Conservation (phyloP, 37 sponge, comb jelly and placozoan genomes). For the Halisarca cf. caerulea region DNA sequence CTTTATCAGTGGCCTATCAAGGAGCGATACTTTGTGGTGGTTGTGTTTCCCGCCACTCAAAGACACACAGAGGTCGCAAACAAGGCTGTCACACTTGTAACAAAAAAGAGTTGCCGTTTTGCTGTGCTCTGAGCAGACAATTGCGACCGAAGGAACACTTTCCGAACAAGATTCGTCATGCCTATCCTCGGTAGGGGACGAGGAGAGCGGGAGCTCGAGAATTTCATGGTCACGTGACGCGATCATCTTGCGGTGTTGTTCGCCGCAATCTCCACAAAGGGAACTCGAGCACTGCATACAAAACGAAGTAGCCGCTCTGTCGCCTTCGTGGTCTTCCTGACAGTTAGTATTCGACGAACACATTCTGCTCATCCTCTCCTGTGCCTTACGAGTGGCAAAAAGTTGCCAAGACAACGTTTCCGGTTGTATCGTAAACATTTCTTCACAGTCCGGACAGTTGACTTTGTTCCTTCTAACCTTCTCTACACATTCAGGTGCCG, state of each 20-base stretch:
- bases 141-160: not conserved
- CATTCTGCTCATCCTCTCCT: not conserved
- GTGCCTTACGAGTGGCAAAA: slow-evolving; percentile 2
- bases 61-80: not conserved
- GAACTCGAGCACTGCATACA: slow-evolving; percentile 1
- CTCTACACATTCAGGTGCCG: not conserved
- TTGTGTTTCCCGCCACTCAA: not conserved
- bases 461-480: not conserved
- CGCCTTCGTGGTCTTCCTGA: not conserved
- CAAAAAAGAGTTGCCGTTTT: not conserved
- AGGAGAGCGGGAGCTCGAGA: not conserved
- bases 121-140: not conserved
- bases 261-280: not conserved
- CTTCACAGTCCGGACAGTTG: slow-evolving; percentile 10
- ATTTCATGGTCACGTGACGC: not conserved
- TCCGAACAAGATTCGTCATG: not conserved
- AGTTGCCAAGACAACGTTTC: not conserved
- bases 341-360: not conserved
- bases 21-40: not conserved
- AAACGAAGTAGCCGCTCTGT: not conserved
- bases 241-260: not conserved
- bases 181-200: too few species aligned
- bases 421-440: not conserved
- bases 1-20: not conserved
- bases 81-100: not conserved